phyloP scores from a whole-genome alignment of 2,888 invertebrate genomes.

The Tenthredo scrophulariae region DNA sequence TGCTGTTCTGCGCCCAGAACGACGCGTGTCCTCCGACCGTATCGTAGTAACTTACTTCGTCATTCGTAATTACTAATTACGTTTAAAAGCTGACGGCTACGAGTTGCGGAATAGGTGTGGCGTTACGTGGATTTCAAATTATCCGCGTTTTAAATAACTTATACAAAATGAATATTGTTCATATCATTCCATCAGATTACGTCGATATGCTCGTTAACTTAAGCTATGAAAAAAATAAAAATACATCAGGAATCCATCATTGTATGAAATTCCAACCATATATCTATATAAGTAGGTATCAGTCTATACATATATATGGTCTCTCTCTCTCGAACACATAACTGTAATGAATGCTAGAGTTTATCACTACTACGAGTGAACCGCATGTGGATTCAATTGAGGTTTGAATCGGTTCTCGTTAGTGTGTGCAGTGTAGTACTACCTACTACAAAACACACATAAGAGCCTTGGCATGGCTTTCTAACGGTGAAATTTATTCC shows the following conservation, averaged over 20 bases:
- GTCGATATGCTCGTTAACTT: not conserved
- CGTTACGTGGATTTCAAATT: not conserved
- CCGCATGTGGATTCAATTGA: conserved; percentile 24
- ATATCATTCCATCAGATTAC: not conserved
- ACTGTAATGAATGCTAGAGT: conserved; percentile 35
- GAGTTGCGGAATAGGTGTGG: conserved; percentile 29
- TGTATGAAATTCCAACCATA: not conserved
- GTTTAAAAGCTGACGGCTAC: not conserved
- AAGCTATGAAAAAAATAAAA: not conserved
- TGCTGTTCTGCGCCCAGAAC: conserved; percentile 14
- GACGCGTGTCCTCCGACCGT: conserved; percentile 25
- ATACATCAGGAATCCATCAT: not conserved
- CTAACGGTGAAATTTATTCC: conserved; percentile 44
- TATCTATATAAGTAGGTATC: not conserved
- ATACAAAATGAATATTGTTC: not conserved
- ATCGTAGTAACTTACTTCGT: conserved; percentile 27
- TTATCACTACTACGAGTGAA: not conserved
- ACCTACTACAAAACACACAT: not conserved
- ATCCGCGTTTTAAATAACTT: not conserved
- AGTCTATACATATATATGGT: not conserved
- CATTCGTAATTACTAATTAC: conserved; percentile 40
- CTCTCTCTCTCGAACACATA: conserved; percentile 7
- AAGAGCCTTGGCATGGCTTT: not conserved
- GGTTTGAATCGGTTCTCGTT: conserved; percentile 1
- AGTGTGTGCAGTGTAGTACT: not conserved